Conservation (phyloP, 1,140 invertebrate genomes). For the silkworm (Bombyx mori) region ASM3026992v2 NC_085110.1:7068501-7069000, state of each 20-base stretch:
- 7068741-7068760: slow-evolving; percentile 66
- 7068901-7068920: slow-evolving; percentile 15
- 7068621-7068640: slow-evolving; percentile 68
- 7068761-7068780: slow-evolving; percentile 69
- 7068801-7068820: slow-evolving; percentile 61
- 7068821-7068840: slow-evolving; percentile 47
- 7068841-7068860: slow-evolving; percentile 45
- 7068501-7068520: slow-evolving; percentile 13
- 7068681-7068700: slow-evolving; percentile 62
- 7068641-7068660: slow-evolving; percentile 60
- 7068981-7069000: not conserved
- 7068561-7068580: slow-evolving; percentile 44
- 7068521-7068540: slow-evolving; percentile 12
- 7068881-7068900: slow-evolving; percentile 24
- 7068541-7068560: slow-evolving; percentile 29
- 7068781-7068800: slow-evolving; percentile 62
- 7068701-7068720: slow-evolving; percentile 68
- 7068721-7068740: slow-evolving; percentile 65
- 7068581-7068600: slow-evolving; percentile 45
- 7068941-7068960: slow-evolving; percentile 6
- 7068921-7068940: slow-evolving; percentile 3
- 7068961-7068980: slow-evolving; percentile 7
- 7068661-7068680: slow-evolving; percentile 67
- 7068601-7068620: slow-evolving; percentile 46
- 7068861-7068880: slow-evolving; percentile 30